Evolutionary conservation across 2,113 vertebrate genomes (phyloP), one percentile per base, ranked within the genome.

Genomic region (Stegastes partitus): DNA sequence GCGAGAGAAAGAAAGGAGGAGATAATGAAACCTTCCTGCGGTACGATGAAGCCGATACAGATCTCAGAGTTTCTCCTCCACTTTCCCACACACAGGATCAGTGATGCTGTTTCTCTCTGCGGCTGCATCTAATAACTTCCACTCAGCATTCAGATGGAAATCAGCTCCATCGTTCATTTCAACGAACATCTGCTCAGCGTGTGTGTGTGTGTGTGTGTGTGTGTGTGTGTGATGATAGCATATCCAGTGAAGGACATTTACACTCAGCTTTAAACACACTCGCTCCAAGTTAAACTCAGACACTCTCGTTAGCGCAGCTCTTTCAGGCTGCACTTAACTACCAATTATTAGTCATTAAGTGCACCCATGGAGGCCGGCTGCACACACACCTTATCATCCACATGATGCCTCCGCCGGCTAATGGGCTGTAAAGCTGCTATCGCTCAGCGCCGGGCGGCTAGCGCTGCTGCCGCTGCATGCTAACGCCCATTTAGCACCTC

Each of bases 81-180:
- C 1, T 34, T 34, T 34, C 31, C 31, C 56, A 61, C 37, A 57
- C 63, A 56, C 14, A 10, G 23, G 47, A 68, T 86, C 75, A 76
- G 63, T 64, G 54, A 64, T 65, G 58, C 34, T 22, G 44, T 16
- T 34, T 34, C 59, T 61, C 68, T 77, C 54, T 25, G 31, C 53
- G 74, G 75, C 65, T 23, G 74, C 77, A 58, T 39, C 57, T 86
- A 85, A 81, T 85, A 83, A 80, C 86, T 87, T 83, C 78, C 84
- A 85, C 77, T 88, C 80, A 54, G 82, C 80, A 87, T 91, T 90
- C 86, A 91, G 68, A 91, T 90, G 88, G 86, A 91, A 90, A 91
- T 88, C 68, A 80, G 72, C 68, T 61, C 82, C 55, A 82, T 89
- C 87, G 21, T 77, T 89, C 79, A 88, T 86, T 84, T 88, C 73